These are phyloP conservation scores for Solenopsis invicta DNA, from an alignment of 1,140 invertebrate genomes.

Conservation along the genomic window DNA sequence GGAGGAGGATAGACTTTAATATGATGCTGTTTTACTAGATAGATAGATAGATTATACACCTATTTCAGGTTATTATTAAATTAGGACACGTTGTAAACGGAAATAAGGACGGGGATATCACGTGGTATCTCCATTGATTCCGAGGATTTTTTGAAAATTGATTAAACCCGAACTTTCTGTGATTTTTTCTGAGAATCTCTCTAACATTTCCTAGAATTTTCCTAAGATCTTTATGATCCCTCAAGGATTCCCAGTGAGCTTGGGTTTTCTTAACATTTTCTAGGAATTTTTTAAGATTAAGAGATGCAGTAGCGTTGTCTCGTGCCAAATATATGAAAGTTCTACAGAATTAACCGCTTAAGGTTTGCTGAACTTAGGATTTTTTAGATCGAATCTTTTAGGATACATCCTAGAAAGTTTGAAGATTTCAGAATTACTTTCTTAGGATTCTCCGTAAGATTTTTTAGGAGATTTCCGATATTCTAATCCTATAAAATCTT, in stretches of 20 bases:
- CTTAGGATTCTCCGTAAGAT: not conserved
- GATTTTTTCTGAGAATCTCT: not conserved
- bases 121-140: slow-evolving; percentile 19
- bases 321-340: slow-evolving; percentile 44
- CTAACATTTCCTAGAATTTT: slow-evolving; percentile 4
- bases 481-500: slow-evolving; percentile 3
- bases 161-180: not conserved
- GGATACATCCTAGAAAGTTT: not conserved
- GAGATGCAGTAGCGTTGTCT: not conserved
- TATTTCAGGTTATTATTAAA: slow-evolving; percentile 83
- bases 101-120: slow-evolving; percentile 34
- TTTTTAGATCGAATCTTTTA: slow-evolving; percentile 15
- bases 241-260: slow-evolving; percentile 9
- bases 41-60: slow-evolving; percentile 82
- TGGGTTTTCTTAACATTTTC: slow-evolving; percentile 4
- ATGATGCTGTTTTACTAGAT: slow-evolving; percentile 83
- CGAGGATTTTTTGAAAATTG: slow-evolving; percentile 43
- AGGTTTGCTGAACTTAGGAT: slow-evolving; percentile 28
- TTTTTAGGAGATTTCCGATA: slow-evolving; percentile 6
- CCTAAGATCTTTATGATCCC: slow-evolving; percentile 8
- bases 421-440: not conserved
- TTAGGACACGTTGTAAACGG: slow-evolving; percentile 65
- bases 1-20: slow-evolving; percentile 93
- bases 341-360: slow-evolving; percentile 17
- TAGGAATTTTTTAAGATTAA: slow-evolving; percentile 10